Evolutionary conservation across 2,113 vertebrate species (phyloP), one percentile per base, ranked within the genome.

Genomic region (Gambusia affinis): DNA sequence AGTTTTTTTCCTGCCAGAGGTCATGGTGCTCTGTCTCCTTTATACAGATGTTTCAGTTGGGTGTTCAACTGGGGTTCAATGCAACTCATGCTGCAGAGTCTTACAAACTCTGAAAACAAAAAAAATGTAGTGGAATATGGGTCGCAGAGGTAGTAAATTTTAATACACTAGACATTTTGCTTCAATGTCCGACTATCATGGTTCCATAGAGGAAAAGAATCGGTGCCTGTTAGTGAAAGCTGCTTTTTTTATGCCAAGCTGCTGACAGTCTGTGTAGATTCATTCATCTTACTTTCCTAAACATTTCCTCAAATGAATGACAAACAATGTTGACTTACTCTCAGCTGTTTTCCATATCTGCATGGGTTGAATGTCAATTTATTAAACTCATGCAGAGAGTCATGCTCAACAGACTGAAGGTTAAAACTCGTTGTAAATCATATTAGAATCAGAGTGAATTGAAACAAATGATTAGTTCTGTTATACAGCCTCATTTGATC

Each of bases 1-100:
- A 76, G 68, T 63, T 64, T 78, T 75, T 27, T 70, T 80, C 82
- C 82, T 83, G 24, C 75, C 71, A 79, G 70, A 79, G 81, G 70
- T 84, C 71, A 39, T 2, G 29, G 63, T 47, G 44, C 44, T 77
- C 29, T 63, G 67, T 29, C 24, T 71, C 68, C 61, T 64, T 74
- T 69, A 64, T 51, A 66, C 64, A 66, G 61, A 83, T 71, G 17
- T 73, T 72, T 69, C 65, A 67, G 60, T 8, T 4, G 1, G 68
- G 42, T 29, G 27, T 69, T 24, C 51, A 64, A 27, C 72, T 60
- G 11, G 65, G 64, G 30, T 66, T 61, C 11, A 62, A 28, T 60
- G n/a, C n/a, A 28, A 22, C 28, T 82, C 19, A 29, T n/a, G 57
- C 5, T 71, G 33, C 67, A 75, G 15, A 39, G 37, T 14, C 17